Base-by-base conservation (phyloP, 2,113 vertebrate genomes). In the Ploceus nigricollis region DNA sequence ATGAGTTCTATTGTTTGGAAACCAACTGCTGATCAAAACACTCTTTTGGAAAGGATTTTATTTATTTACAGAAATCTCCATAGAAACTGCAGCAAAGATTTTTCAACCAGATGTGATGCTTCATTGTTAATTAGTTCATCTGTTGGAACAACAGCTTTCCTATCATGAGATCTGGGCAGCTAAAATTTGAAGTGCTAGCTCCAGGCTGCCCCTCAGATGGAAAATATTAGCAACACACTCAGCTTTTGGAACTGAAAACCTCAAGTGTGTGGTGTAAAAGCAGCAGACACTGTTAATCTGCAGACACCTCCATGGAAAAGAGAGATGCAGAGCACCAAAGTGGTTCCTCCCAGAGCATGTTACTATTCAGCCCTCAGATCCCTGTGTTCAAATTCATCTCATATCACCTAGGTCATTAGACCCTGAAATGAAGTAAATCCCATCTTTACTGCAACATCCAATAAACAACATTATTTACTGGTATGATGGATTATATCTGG, bases 1-100 rank as follows among this genome's bases (percentile, higher is more conserved):
- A 80, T 10, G 65, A 58, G 33, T 58, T 73, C 68, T 79, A 70
- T 80, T 70, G 10, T 93, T 82, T 82, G 58, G 50, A 93, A 88
- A 88, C 31, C 70, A 85, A 82, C 57, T 69, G 50, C 66, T 81
- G 58, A 88, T 89, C 68, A 66, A 93, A 94, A 94, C 56, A 78
- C 6, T 73, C 47, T 58, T 90, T 92, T 95, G 92, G 80, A 92
- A 94, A 86, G 23, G 50, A 81, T 66, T 78, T 87, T 83, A 82
- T 92, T 95, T 96, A 88, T 92, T 92, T 95, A 78, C 82, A 86
- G 65, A 71, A 66, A 47, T 94, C 91, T 92, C 93, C 77, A 75
- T 84, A 92, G 95, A 92, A 97, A 97, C 83, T 23, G 28, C 40
- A 69, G 53, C 61, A 82, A 44, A 87, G 47, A 66, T 81, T 89